Base-by-base conservation (phyloP, 2,888 invertebrate genomes). In the Candidula unifasciata region DNA sequence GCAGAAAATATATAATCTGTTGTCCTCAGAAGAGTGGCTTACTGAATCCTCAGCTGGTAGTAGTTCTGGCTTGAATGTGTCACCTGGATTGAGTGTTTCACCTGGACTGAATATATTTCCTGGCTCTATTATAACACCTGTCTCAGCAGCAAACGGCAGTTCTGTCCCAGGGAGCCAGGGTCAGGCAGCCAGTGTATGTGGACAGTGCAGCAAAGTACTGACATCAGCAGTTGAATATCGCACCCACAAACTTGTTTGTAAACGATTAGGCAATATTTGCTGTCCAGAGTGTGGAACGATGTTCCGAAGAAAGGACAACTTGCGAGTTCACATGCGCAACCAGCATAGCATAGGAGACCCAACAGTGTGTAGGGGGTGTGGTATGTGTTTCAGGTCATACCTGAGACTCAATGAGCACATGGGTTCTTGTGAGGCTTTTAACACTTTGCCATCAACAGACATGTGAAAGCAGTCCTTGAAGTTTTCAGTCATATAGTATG, bases 261-360 rank as follows among this genome's bases (percentile, higher is more conserved):
- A 68, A 33, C 69, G 80, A 71, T 24, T 52, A 24, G 18, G 68
- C 8, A 80, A 35, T 57, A 54, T 80, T 3, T 16, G 64, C 21
- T 83, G 83, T 60, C 83, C 83, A 24, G 79, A 71, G 27, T 83
- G 83, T 44, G 57, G 68, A 21, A 60, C 44, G 16, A 24, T 60
- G 37, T 84, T 84, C 57, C 64, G 84, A 60, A 80, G 84, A 16
- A 84, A 80, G 54, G 87, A 87, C 69, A 87, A 87, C 44, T 80
- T 87, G 5, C 79, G 82, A 33, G 85, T 84, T 30, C 87, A 87
- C 66, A 80, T 87, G 80, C 83, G 85, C 27, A 81, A 83, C 44
- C 84, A 87, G 35, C 87, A 87, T 60, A 84, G 82, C 44, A 37
- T 82, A 33, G 87, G 87, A 21, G 83, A 85, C 27, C 84, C 85